Evolutionary conservation across 2,888 invertebrate genomes (phyloP).

Genomic region (Philhelius pedissequus): DNA sequence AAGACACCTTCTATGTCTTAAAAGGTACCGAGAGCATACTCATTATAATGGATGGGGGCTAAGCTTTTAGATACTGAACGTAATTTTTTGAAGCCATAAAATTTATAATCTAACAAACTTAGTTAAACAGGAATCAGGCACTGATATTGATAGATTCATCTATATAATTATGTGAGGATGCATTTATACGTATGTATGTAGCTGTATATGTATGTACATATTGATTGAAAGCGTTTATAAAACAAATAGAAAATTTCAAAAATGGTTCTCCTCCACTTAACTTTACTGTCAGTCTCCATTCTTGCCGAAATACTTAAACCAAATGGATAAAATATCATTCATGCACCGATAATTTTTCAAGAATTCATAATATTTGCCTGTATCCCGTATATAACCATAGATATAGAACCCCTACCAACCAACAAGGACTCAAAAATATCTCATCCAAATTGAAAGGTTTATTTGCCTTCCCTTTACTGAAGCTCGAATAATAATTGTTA

Average conservation of each 20-base stretch:
- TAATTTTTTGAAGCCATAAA: too few relatives aligned
- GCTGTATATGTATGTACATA: neutral
- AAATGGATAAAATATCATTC: neutral
- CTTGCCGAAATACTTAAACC: neutral
- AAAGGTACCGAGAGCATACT: too few relatives aligned
- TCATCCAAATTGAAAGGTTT: slow-evolving; percentile 68
- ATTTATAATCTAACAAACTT: too few relatives aligned
- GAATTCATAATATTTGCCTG: slow-evolving; percentile 12
- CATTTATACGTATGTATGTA: neutral
- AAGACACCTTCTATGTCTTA: too few relatives aligned
- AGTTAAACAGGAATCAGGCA: too few relatives aligned
- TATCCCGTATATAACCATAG: neutral
- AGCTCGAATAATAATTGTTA: slow-evolving; percentile 46
- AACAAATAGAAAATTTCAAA: neutral
- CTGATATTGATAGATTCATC: neutral
- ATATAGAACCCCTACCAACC: neutral
- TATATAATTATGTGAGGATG: too few relatives aligned
- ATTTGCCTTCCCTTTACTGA: slow-evolving; percentile 55
- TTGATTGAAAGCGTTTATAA: neutral
- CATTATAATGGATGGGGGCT: too few relatives aligned
- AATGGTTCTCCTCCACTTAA: neutral
- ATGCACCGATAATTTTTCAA: slow-evolving; percentile 46
- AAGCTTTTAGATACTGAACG: too few relatives aligned
- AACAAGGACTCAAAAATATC: slow-evolving; percentile 39
- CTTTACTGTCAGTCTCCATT: neutral